Evolutionary conservation across 2,113 vertebrate species (phyloP).

Genomic region (Oceanodroma tethys): DNA sequence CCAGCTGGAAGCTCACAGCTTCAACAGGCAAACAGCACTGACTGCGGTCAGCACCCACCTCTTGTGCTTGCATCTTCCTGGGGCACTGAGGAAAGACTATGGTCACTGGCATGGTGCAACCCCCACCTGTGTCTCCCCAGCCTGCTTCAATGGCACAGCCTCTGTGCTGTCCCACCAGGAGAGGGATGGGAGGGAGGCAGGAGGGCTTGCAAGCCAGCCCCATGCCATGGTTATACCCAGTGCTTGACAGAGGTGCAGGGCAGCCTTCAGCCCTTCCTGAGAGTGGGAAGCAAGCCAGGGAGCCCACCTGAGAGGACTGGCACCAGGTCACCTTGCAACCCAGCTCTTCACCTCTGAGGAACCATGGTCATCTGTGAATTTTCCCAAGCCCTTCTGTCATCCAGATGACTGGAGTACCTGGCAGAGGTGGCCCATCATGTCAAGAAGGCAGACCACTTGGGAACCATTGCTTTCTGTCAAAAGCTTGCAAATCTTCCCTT

Average conservation of each 20-base stretch:
- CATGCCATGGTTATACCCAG: neutral
- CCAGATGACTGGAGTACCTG: neutral
- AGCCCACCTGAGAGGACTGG: neutral
- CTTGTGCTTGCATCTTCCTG: neutral
- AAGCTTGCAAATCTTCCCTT: neutral
- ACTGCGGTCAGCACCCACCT: neutral
- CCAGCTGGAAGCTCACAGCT: neutral
- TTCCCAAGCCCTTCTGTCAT: neutral
- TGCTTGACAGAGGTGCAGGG: neutral
- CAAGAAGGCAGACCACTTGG: neutral
- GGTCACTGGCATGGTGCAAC: rapidly evolving
- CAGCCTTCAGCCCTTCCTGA: neutral
- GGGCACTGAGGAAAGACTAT: rapidly evolving
- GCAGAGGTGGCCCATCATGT: neutral
- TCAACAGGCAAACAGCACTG: neutral
- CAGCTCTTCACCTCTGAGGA: rapidly evolving
- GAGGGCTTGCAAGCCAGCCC: neutral
- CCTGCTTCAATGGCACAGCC: neutral
- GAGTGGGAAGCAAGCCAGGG: neutral
- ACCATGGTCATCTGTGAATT: neutral
- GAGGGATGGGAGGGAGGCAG: neutral
- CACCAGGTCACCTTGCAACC: neutral
- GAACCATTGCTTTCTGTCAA: neutral
- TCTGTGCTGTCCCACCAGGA: rapidly evolving
- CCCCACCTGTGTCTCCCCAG: neutral